These are phyloP conservation scores for Drosophila kurseongensis DNA, from an alignment of 1,140 invertebrate genomes.

Conservation along the genomic window DNA sequence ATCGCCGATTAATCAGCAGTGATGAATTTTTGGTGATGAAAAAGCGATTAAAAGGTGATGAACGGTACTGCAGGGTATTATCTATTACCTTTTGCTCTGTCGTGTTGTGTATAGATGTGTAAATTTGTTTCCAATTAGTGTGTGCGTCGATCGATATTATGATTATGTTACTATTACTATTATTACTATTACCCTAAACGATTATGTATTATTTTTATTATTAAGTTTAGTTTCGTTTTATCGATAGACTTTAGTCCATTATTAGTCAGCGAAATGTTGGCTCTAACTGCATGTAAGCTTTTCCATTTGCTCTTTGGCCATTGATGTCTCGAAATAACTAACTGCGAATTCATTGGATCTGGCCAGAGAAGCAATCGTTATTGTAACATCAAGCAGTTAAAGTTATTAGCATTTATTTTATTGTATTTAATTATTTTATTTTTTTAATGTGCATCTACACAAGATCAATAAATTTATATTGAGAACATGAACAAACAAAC, in stretches of 20 bases:
- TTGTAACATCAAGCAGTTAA: slow-evolving; percentile 7
- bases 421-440: slow-evolving; percentile 23
- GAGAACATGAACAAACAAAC: slow-evolving; percentile 18
- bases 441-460: slow-evolving; percentile 34
- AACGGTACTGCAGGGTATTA: too few species aligned
- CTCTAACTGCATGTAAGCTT: slow-evolving; percentile 13
- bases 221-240: slow-evolving; percentile 25
- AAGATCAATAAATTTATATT: slow-evolving; percentile 46
- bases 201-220: slow-evolving; percentile 47
- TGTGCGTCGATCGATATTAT: slow-evolving; percentile 25
- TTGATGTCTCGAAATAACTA: slow-evolving; percentile 5
- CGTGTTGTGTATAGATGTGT: slow-evolving; percentile 39
- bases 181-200: slow-evolving; percentile 28
- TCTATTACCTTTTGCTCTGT: slow-evolving; percentile 3
- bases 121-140: slow-evolving; percentile 25
- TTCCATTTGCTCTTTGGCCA: slow-evolving; percentile 14
- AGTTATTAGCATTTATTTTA: slow-evolving; percentile 43
- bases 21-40: too few species aligned
- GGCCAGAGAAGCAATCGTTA: slow-evolving; percentile 19
- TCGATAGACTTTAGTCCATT: slow-evolving; percentile 19
- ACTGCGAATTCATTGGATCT: neutral
- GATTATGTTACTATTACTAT: slow-evolving; percentile 7
- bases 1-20: too few species aligned
- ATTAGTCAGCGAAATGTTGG: slow-evolving; percentile 41
- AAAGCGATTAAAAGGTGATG: too few species aligned